Percentiles rank a stretch among this genome's conserved stretches.
These are phyloP conservation scores for Tethea ocularis DNA, from an alignment of 2,888 invertebrate species.

Conservation along the genomic window DNA sequence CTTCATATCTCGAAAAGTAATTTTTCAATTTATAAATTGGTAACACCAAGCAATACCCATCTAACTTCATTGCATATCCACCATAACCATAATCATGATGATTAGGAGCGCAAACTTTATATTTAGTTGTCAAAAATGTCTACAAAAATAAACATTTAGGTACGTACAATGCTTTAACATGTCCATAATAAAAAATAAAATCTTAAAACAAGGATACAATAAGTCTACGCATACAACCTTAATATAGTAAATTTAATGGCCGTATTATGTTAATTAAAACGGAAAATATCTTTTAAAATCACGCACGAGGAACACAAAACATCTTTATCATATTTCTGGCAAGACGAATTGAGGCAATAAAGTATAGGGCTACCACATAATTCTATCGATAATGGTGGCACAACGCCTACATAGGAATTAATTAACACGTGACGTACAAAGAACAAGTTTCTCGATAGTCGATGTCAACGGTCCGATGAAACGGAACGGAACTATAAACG, in stretches of 20 bases:
- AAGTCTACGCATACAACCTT: constrained; percentile 11
- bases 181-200: constrained; percentile 5
- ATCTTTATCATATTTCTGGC: constrained; percentile 68
- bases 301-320: constrained; percentile 50
- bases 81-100: no score
- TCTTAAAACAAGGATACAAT: not conserved
- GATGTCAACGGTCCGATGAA: constrained; percentile 70
- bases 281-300: constrained; percentile 45
- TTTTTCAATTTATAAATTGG: no score
- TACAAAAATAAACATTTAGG: not conserved
- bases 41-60: no score
- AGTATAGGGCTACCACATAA: constrained; percentile 77
- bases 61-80: no score
- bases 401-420: constrained; percentile 78
- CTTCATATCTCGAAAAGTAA: no score
- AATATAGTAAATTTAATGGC: constrained; percentile 21
- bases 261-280: constrained; percentile 48
- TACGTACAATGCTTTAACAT: no score
- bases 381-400: constrained; percentile 75
- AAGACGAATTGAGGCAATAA: constrained; percentile 69
- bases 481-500: constrained; percentile 71
- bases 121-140: not conserved
- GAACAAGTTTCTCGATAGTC: constrained; percentile 69
- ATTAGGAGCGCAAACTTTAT: no score
- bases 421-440: constrained; percentile 75